Percentiles rank a stretch among this genome's conserved stretches.
phyloP scores from a whole-genome alignment of 1,140 invertebrate species.

The Eciton burchellii region DNA sequence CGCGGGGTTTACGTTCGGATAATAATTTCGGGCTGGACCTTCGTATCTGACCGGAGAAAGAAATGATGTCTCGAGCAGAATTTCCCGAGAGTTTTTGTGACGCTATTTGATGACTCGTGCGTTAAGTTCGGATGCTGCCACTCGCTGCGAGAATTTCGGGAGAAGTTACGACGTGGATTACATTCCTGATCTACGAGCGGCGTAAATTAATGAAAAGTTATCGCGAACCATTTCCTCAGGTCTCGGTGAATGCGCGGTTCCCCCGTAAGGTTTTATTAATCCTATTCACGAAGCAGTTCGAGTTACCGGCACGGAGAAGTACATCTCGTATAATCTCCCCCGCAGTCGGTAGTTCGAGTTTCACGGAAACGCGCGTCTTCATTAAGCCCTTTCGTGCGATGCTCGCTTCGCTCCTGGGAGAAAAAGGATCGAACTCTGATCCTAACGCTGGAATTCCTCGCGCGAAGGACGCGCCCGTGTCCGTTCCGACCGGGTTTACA shows the following conservation, averaged over 20 bases:
- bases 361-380: slow-evolving; percentile 65
- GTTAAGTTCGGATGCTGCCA: slow-evolving; percentile 38
- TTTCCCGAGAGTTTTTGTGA: slow-evolving; percentile 18
- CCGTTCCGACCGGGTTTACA: slow-evolving; percentile 27
- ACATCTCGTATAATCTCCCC: slow-evolving; percentile 59
- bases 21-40: background rate
- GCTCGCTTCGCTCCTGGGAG: slow-evolving; percentile 9
- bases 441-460: slow-evolving; percentile 8
- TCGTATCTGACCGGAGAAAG: background rate
- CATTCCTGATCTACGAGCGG: slow-evolving; percentile 49
- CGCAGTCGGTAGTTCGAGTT: slow-evolving; percentile 52
- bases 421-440: slow-evolving; percentile 42
- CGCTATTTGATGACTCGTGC: background rate
- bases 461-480: background rate
- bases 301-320: slow-evolving; percentile 53
- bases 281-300: slow-evolving; percentile 70
- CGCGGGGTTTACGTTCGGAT: background rate
- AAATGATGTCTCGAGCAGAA: background rate
- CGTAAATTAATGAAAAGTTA: slow-evolving; percentile 57
- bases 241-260: slow-evolving; percentile 27
- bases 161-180: slow-evolving; percentile 53
- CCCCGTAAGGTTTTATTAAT: slow-evolving; percentile 69
- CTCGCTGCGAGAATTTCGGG: slow-evolving; percentile 19
- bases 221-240: slow-evolving; percentile 45
- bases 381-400: slow-evolving; percentile 51